Conservation (phyloP, 2,113 vertebrate genomes). For the Phoenicopterus ruber region DNA sequence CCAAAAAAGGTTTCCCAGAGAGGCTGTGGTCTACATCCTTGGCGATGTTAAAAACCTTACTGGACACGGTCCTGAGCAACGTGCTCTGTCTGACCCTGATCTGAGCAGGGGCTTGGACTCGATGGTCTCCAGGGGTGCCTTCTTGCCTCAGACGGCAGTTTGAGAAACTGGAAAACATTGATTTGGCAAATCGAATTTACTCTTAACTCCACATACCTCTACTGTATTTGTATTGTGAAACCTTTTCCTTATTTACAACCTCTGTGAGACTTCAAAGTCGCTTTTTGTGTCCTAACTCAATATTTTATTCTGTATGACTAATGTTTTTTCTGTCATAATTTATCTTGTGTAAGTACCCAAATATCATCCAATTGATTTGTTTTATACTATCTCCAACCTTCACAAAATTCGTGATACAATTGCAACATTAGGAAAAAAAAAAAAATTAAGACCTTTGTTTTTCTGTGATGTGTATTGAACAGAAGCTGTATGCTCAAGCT, state of each 20-base stretch:
- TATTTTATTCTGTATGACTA: neutral
- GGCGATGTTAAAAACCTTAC: neutral
- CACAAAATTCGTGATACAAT: rapidly evolving
- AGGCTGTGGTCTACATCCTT: neutral
- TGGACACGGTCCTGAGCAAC: neutral
- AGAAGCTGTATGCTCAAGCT: neutral
- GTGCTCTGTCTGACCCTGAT: neutral
- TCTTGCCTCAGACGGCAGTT: neutral
- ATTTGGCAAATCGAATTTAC: neutral
- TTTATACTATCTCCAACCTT: neutral
- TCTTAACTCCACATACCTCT: neutral
- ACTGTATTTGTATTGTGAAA: neutral
- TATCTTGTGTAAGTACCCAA: neutral
- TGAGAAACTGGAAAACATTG: neutral
- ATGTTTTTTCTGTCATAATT: neutral
- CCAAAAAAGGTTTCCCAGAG: neutral
- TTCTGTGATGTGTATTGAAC: neutral
- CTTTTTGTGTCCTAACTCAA: neutral
- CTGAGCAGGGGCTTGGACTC: neutral
- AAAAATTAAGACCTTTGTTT: neutral
- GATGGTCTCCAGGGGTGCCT: rapidly evolving
- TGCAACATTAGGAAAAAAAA: neutral
- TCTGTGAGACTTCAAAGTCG: neutral
- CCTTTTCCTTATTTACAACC: neutral
- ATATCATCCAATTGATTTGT: neutral